Base-by-base conservation (phyloP, 1,140 invertebrate species). In the Rhizoglyphus robini region DNA sequence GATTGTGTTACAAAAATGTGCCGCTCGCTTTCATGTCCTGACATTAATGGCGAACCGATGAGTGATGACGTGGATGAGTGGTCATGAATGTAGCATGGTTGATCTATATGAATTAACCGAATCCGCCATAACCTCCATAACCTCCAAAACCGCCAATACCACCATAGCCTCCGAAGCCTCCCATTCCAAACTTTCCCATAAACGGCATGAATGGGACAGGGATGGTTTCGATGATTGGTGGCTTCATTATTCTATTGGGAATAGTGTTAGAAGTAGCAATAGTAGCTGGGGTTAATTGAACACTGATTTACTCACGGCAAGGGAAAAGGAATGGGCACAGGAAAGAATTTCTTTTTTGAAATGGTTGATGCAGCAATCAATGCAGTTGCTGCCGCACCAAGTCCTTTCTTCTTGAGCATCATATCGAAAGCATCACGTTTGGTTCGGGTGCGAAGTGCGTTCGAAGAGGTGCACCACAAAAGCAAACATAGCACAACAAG, bases 161-260 rank as follows among this genome's bases (percentile, higher is more conserved):
- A n/a, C n/a, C n/a, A n/a, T n/a, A n/a, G n/a, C n/a, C n/a, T 3
- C 41, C 41, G 23, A 2, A 3, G 41, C 41, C 41, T n/a, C 41
- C 41, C 18, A n/a, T n/a, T 18, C 54, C 15, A 58, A 18, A 58
- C 2, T 13, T 13, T 13, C 54, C 54, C n/a, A 13, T 13, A 58
- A 58, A 58, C n/a, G 15, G 15, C n/a, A 13, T n/a, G 8, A 46
- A 46, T 8, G 54, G 54, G 1, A 58, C 54, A 1, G 54, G 54
- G 2, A 58, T 34, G 2, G 15, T 23, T 34, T 58, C 54, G n/a
- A 58, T 27, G 2, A 58, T 58, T 58, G 54, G 54, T 30, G 54
- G 54, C 25, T 58, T 58, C 54, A 58, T 58, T 18, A 58, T 58
- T 30, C 54, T 58, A 32, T 8, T n/a, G n/a, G 23, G 41, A 23